Evolutionary conservation across 2,888 invertebrate genomes (phyloP).

Genomic region (Azorinus chamasolen): DNA sequence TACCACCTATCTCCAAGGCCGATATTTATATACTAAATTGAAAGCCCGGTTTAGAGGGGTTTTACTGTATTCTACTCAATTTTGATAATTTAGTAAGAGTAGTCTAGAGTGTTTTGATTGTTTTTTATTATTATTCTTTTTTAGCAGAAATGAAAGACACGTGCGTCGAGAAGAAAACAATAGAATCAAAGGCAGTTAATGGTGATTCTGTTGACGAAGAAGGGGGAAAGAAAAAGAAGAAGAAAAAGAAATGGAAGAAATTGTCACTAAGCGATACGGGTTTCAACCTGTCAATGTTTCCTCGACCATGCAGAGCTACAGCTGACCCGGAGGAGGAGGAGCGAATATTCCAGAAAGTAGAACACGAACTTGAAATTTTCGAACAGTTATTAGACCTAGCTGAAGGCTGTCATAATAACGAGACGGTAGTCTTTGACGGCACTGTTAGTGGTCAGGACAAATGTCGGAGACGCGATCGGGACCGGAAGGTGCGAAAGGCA

Average conservation of each 20-base stretch:
- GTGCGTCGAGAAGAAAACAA: too few relatives aligned
- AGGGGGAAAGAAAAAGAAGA: conserved; percentile 34
- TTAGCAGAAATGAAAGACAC: too few relatives aligned
- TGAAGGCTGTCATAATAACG: conserved; percentile 42
- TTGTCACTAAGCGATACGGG: conserved; percentile 65
- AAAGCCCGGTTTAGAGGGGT: too few relatives aligned
- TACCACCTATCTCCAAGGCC: too few relatives aligned
- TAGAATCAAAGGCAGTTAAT: too few relatives aligned
- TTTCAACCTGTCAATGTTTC: conserved; percentile 74
- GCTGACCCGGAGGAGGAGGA: conserved; percentile 54
- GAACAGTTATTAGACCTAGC: conserved; percentile 57
- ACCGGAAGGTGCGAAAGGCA: conserved; percentile 74
- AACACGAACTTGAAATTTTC: conserved; percentile 50
- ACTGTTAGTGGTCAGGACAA: conserved; percentile 51
- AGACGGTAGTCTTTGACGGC: conserved; percentile 47
- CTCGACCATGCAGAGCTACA: conserved; percentile 49
- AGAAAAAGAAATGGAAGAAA: conserved; percentile 74
- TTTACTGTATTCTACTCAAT: too few relatives aligned
- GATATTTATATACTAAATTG: too few relatives aligned
- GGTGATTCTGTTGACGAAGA: too few relatives aligned
- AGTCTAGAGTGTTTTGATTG: too few relatives aligned
- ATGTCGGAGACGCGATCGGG: conserved; percentile 64
- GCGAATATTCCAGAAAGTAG: conserved; percentile 42
- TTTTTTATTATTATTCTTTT: too few relatives aligned
- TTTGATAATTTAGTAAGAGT: too few relatives aligned